Conservation (phyloP, 2,797 vertebrate species). For the Heliangelus exortis region DNA sequence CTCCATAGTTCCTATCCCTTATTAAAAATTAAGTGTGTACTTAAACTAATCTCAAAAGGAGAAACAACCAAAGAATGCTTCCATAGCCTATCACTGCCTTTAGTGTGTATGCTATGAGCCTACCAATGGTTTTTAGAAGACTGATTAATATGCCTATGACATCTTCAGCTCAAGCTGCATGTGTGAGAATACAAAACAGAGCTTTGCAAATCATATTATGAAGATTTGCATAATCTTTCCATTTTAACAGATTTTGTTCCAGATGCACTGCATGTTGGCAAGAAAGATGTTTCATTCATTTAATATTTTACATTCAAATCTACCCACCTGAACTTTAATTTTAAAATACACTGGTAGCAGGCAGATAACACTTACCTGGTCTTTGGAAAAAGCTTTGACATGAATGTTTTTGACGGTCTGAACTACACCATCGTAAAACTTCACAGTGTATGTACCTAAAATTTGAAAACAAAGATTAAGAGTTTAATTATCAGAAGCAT, state of each 20-base stretch:
- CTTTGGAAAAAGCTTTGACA: slow-evolving; percentile 92
- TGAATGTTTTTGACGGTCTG: slow-evolving; percentile 96
- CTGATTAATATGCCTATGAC: background rate
- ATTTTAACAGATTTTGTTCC: background rate
- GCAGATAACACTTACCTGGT: slow-evolving; percentile 81
- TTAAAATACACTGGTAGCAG: slow-evolving; percentile 8
- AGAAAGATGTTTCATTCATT: background rate
- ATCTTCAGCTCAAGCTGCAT: background rate
- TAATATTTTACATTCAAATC: background rate
- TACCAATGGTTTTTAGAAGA: background rate
- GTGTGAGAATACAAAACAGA: background rate
- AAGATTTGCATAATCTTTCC: background rate
- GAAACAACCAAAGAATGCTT: background rate
- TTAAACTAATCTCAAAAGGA: background rate
- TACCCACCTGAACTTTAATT: background rate
- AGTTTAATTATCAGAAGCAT: background rate
- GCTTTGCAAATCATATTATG: background rate
- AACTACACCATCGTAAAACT: slow-evolving; percentile 96
- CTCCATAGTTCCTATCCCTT: background rate
- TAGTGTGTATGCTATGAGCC: background rate
- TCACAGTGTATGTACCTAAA: slow-evolving; percentile 95
- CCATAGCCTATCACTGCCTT: background rate
- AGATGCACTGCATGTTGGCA: background rate
- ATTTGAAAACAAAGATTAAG: slow-evolving; percentile 59
- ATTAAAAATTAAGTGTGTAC: no score